phyloP scores from a whole-genome alignment of 2,797 vertebrate species.

The Adrianichthys oophorus region DNA sequence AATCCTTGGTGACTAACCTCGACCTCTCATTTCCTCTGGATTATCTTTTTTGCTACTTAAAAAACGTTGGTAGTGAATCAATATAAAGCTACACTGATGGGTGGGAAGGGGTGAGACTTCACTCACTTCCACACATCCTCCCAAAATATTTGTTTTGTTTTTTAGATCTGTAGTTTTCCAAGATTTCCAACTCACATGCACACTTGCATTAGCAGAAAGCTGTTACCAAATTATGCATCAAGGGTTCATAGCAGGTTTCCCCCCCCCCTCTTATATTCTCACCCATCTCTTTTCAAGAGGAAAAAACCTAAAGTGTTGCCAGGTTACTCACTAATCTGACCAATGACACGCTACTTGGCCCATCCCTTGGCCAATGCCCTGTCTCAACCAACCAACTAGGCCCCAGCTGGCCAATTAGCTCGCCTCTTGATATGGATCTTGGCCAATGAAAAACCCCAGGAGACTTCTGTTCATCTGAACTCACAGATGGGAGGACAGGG shows the following conservation, averaged over 20 bases:
- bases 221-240: conserved; percentile 40
- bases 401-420: conserved; percentile 83
- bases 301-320: conserved; percentile 53
- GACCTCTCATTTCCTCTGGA: conserved; percentile 89
- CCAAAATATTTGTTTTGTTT: too few species aligned
- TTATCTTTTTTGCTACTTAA: conserved; percentile 81
- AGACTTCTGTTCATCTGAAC: conserved; percentile 74
- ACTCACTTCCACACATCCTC: too few species aligned
- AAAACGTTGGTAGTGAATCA: conserved; percentile 47
- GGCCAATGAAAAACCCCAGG: conserved; percentile 72
- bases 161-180: conserved; percentile 10
- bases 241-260: conserved; percentile 16
- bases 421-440: conserved; percentile 67
- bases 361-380: conserved; percentile 68
- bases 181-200: conserved; percentile 23
- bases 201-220: conserved; percentile 21
- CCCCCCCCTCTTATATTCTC: conserved; percentile 9
- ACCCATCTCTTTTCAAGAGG: conserved; percentile 49
- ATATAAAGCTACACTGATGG: conserved; percentile 34
- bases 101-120: not conserved
- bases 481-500: conserved; percentile 73
- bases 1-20: conserved; percentile 86
- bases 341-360: conserved; percentile 77
- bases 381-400: conserved; percentile 65
- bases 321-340: conserved; percentile 64